A percentile compares a stretch with the other conserved stretches of the same genome.
Conservation (phyloP, 2,888 invertebrate species). For the Eulithis prunata region DNA sequence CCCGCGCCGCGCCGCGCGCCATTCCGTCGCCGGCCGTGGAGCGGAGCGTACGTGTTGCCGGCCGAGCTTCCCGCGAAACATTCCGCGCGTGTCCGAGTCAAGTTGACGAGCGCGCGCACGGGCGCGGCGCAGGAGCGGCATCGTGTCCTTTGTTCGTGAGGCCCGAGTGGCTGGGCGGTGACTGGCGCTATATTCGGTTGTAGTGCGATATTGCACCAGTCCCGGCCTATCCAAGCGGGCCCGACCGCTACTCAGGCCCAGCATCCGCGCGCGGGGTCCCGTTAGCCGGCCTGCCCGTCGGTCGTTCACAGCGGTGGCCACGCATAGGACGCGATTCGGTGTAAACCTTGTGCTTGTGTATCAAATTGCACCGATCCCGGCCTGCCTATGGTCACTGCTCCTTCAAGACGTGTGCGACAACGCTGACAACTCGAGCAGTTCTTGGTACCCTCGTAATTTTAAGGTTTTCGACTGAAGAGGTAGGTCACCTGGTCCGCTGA, state of each 20-base stretch:
- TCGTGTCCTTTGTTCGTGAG: slow-evolving; percentile 71
- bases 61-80: slow-evolving; percentile 62
- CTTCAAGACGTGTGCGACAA: slow-evolving; percentile 41
- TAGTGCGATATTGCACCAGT: slow-evolving; percentile 84
- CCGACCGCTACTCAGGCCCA: slow-evolving; percentile 77
- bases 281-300: slow-evolving; percentile 70
- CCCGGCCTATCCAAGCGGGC: slow-evolving; percentile 84
- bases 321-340: slow-evolving; percentile 83
- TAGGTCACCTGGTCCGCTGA: slow-evolving; percentile 38
- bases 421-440: slow-evolving; percentile 14
- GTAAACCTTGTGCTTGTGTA: slow-evolving; percentile 78
- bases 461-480: slow-evolving; percentile 33
- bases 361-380: slow-evolving; percentile 85
- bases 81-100: slow-evolving; percentile 54
- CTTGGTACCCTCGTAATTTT: slow-evolving; percentile 34
- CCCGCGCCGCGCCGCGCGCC: slow-evolving; percentile 57
- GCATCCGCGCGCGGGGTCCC: slow-evolving; percentile 80
- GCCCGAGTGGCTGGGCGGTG: slow-evolving; percentile 82
- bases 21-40: slow-evolving; percentile 67
- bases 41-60: slow-evolving; percentile 51
- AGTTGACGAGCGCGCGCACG: slow-evolving; percentile 51
- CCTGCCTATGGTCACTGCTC: slow-evolving; percentile 78
- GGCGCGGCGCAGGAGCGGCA: slow-evolving; percentile 68
- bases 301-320: slow-evolving; percentile 82
- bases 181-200: slow-evolving; percentile 82